phyloP scores from a whole-genome alignment of 1,140 invertebrate genomes.

The Lasioglossum baleicum region DNA sequence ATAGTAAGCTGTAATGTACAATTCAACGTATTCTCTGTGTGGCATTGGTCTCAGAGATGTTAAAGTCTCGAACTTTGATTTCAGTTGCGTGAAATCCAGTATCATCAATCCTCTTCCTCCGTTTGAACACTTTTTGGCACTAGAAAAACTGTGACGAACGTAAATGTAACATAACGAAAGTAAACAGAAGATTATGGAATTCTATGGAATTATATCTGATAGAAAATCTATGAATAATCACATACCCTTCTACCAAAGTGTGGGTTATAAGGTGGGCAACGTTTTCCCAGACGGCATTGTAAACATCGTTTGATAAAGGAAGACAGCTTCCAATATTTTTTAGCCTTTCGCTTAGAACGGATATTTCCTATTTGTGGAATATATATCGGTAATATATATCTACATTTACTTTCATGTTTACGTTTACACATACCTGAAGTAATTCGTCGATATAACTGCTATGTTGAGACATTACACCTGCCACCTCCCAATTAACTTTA shows the following conservation, averaged over 20 bases:
- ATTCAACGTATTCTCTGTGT: slow-evolving; percentile 94
- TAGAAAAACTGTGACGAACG: slow-evolving; percentile 85
- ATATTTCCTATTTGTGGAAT: slow-evolving; percentile 83
- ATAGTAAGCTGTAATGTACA: slow-evolving; percentile 98
- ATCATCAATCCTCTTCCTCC: slow-evolving; percentile 98
- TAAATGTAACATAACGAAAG: background rate
- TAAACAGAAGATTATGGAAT: too few species aligned
- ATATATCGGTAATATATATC: background rate
- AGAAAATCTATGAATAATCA: slow-evolving; percentile 20
- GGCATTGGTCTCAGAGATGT: slow-evolving; percentile 91
- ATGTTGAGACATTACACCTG: slow-evolving; percentile 97
- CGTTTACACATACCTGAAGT: slow-evolving; percentile 78
- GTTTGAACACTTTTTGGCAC: slow-evolving; percentile 96
- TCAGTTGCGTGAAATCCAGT: slow-evolving; percentile 97
- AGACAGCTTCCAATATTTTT: slow-evolving; percentile 85
- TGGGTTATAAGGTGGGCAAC: slow-evolving; percentile 91
- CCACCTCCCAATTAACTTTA: slow-evolving; percentile 97
- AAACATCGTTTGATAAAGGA: slow-evolving; percentile 86
- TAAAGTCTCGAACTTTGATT: slow-evolving; percentile 94
- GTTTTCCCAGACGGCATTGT: slow-evolving; percentile 91
- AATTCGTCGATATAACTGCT: slow-evolving; percentile 92
- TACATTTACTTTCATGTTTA: too few species aligned
- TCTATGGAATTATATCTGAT: too few species aligned
- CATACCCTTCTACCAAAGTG: slow-evolving; percentile 94
- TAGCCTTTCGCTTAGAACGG: slow-evolving; percentile 88